Percentiles rank a stretch among this genome's conserved stretches.
These are phyloP conservation scores for Labia minor DNA, from an alignment of 2,888 invertebrate genomes.

Conservation along the genomic window DNA sequence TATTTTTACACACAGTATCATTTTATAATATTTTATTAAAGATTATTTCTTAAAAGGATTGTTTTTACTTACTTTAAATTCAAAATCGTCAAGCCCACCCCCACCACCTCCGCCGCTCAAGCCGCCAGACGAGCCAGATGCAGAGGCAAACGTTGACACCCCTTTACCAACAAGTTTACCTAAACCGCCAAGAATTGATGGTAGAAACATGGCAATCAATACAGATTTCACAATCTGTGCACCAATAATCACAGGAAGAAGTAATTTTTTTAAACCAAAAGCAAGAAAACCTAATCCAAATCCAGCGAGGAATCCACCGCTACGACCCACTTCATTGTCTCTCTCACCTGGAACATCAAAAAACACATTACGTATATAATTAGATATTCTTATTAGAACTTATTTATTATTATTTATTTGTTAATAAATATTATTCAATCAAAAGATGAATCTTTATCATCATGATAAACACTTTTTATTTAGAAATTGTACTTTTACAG, in stretches of 20 bases:
- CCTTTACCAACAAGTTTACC: constrained; percentile 78
- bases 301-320: constrained; percentile 48
- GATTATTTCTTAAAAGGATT: too few relatives aligned
- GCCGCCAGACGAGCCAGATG: constrained; percentile 48
- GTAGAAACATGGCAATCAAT: constrained; percentile 71
- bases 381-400: too few relatives aligned
- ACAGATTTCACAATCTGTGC: constrained; percentile 73
- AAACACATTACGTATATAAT: too few relatives aligned
- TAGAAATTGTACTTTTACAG: background rate
- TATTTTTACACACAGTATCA: too few relatives aligned
- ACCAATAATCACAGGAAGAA: constrained; percentile 70
- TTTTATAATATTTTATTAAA: too few relatives aligned
- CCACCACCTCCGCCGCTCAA: constrained; percentile 35
- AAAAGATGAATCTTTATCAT: too few relatives aligned
- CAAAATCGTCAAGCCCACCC: constrained; percentile 50
- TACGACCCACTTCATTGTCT: constrained; percentile 37
- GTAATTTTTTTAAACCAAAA: constrained; percentile 69
- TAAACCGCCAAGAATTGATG: constrained; percentile 69
- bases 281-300: constrained; percentile 59
- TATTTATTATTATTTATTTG: too few relatives aligned
- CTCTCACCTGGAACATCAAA: too few relatives aligned
- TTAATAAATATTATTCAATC: too few relatives aligned
- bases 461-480: too few relatives aligned
- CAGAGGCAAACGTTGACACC: constrained; percentile 41
- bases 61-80: constrained; percentile 53